These are phyloP conservation scores for Sebastes kiyomatsui DNA, from an alignment of 2,797 vertebrate genomes.

Conservation along the genomic window DNA sequence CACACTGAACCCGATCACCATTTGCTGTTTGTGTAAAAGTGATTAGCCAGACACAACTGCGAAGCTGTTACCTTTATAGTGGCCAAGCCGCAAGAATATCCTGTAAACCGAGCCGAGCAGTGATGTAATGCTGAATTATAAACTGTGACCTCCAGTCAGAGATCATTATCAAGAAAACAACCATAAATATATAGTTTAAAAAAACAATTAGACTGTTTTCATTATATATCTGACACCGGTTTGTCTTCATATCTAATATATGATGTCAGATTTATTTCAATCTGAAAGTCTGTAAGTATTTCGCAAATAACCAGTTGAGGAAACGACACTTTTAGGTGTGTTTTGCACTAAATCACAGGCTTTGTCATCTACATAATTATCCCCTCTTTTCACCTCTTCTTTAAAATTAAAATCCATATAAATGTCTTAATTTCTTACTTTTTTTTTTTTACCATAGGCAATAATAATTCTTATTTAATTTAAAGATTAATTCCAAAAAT, in stretches of 20 bases:
- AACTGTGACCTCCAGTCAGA: constrained; percentile 38
- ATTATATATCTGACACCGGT: neutral
- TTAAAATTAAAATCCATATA: neutral
- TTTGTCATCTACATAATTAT: neutral
- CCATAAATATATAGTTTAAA: neutral
- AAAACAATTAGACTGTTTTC: neutral
- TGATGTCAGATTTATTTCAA: neutral
- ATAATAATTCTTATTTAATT: neutral
- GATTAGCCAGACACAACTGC: constrained; percentile 96
- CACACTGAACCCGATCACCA: constrained; percentile 66
- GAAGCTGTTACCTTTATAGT: constrained; percentile 88
- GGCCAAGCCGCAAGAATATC: constrained; percentile 75
- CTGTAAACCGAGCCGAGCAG: constrained; percentile 70
- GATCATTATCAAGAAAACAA: constrained; percentile 15
- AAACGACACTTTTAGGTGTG: neutral
- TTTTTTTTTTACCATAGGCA: neutral
- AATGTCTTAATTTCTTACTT: neutral
- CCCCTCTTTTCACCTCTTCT: neutral
- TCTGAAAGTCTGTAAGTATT: neutral
- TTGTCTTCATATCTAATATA: neutral
- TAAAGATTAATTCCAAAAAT: neutral
- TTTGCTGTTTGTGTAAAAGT: constrained; percentile 96
- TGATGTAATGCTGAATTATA: constrained; percentile 51
- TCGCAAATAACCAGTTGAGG: neutral
- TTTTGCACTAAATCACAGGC: neutral